phyloP scores from a whole-genome alignment of 2,797 vertebrate species.

The Lateolabrax maculatus region DNA sequence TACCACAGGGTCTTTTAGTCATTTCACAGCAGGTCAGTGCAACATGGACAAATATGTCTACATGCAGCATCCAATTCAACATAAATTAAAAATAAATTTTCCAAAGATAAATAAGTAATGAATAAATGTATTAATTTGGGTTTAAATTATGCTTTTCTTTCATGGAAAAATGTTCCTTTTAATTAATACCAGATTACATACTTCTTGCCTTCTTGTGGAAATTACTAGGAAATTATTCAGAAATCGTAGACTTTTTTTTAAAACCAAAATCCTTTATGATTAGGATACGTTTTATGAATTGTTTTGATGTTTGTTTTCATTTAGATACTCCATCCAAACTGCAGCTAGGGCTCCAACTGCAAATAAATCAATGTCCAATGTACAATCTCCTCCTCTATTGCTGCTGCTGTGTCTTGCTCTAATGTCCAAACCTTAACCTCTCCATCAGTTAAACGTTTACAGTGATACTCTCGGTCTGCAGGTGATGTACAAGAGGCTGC shows the following conservation, averaged over 20 bases:
- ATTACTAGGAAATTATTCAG: too few species aligned
- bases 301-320: neutral
- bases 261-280: neutral
- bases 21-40: neutral
- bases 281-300: neutral
- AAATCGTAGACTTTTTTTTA: neutral
- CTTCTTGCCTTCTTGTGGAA: too few species aligned
- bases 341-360: neutral
- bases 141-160: neutral
- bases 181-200: neutral
- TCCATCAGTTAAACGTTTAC: neutral
- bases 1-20: neutral
- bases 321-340: neutral
- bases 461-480: slow-evolving; percentile 42
- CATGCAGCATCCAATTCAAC: neutral
- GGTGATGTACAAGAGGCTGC: slow-evolving; percentile 87
- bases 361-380: neutral
- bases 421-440: neutral
- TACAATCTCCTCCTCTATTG: neutral
- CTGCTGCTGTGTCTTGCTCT: neutral
- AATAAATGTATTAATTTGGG: neutral
- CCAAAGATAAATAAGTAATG: neutral
- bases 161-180: neutral
- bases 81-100: neutral
- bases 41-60: neutral